Base-by-base conservation (phyloP, 53 echinoderm and acorn worm genomes). In the Luidia sarsii region DNA sequence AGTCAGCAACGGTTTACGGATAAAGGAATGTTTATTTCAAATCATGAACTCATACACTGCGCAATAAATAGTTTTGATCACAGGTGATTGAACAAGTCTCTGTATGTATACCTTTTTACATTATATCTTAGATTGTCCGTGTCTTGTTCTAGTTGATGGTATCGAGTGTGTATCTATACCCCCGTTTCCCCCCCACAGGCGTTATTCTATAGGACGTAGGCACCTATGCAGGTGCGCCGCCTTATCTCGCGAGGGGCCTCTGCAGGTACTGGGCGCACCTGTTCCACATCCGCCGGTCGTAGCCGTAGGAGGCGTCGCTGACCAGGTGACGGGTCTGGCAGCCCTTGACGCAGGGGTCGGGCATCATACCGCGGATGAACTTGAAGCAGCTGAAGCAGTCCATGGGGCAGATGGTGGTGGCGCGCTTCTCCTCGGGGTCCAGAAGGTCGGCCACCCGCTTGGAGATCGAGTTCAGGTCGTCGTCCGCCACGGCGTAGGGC, bases 321-420 rank as follows among this genome's bases (percentile, higher is more conserved):
- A 33, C 23, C 31, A 32, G 24, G 41, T 11, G 6, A 6, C 11
- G 41, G 41, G 41, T 41, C 10, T 43, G 9, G 61, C 77, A 77
- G 50, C 77, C 77, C 6, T 7, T 19, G n/a, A 77, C 61, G 20
- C 77, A 77, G 19, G 25, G 41, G n/a, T 77, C 60, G 0, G 77
- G 77, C 18, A 45, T 45, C 16, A 77, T 23, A 33, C 61, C 33
- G 13, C 77, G 77, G 77, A 77, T 77, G 59, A 77, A 6, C 45
- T 61, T 60, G 77, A 60, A 46, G 43, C 77, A 77, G 60, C 77
- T 77, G 31, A 77, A 77, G 34, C 77, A 77, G 77, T 77, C 77
- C 0, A 77, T n/a, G 31, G 61, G 46, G 20, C 77, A 77, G 2
- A 30, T 0, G 77, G 16, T 57, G 0, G 56, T n/a, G 8, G 11